Percentiles rank a stretch among this genome's conserved stretches.
These are phyloP conservation scores for Rhogogaster chlorosoma DNA, from an alignment of 2,888 invertebrate genomes.

Conservation along the genomic window DNA sequence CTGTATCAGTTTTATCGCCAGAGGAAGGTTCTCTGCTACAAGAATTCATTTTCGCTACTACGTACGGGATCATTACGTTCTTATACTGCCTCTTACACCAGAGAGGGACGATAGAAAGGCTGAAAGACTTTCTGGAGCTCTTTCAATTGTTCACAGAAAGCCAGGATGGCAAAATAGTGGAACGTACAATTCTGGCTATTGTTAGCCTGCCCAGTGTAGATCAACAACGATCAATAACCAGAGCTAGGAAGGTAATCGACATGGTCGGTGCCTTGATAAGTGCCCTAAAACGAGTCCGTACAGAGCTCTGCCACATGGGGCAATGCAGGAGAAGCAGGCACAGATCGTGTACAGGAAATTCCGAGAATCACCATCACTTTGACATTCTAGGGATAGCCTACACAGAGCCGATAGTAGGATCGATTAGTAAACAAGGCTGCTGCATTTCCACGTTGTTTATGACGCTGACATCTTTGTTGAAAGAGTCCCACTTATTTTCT, in stretches of 20 bases:
- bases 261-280: constrained; percentile 80
- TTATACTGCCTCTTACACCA: constrained; percentile 82
- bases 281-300: constrained; percentile 81
- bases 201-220: constrained; percentile 79
- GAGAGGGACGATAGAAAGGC: constrained; percentile 77
- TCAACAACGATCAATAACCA: constrained; percentile 74
- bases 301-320: constrained; percentile 80
- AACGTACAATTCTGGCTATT: constrained; percentile 80
- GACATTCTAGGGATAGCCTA: constrained; percentile 80
- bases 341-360: constrained; percentile 78
- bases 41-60: constrained; percentile 82
- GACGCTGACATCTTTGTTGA: constrained; percentile 78
- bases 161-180: constrained; percentile 80
- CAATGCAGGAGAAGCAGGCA: constrained; percentile 80
- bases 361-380: constrained; percentile 82
- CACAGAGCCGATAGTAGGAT: constrained; percentile 73
- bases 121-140: constrained; percentile 81
- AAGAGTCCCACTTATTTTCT: constrained; percentile 77
- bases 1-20: constrained; percentile 58
- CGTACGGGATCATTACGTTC: constrained; percentile 81
- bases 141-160: constrained; percentile 82
- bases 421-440: constrained; percentile 77
- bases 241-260: constrained; percentile 81
- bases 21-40: constrained; percentile 80
- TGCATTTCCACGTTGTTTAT: constrained; percentile 81